Base-by-base conservation (phyloP, 2,888 invertebrate species). In the Chironomus riparius region DNA sequence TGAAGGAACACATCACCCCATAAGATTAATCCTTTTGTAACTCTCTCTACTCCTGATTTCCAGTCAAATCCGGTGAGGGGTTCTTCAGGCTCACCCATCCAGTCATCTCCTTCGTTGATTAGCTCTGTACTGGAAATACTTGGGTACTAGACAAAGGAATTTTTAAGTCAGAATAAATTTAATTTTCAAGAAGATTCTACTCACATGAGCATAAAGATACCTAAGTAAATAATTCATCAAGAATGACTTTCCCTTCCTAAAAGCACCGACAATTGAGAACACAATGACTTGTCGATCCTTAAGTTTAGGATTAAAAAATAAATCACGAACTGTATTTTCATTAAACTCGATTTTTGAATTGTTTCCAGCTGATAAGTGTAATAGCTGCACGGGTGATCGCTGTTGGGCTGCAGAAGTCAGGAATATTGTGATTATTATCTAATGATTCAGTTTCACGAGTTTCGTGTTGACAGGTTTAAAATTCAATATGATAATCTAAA, bases 201-300 rank as follows among this genome's bases (percentile, higher is more conserved):
- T 24, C 22, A 77, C 77, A 71, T 77, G 48, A 50, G 76, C 75
- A 68, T 77, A 75, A 69, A 77, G 65, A 62, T 77, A 77, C 12
- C 71, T 62, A 18, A 77, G 38, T n/a, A 76, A 28, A 28, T 76
- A 77, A 24, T 77, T 76, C 47, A 77, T 61, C 10, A 77, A 47
- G 50, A 77, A 77, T 47, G 74, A 74, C 72, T 77, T 77, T 13
- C 77, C 77, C 65, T 77, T 75, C 12, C 77, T 48, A 38, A 77
- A 76, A 2, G 77, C 76, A 6, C 77, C 77, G 13, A 75, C 75
- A 48, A 77, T 76, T 15, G 77, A 77, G 15, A 77, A 56, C 10
- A 77, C 48, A 24, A 77, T 72, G 2, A 77, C 68, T 7, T 65
- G 62, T 15, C 74, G n/a, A 13, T 48, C 74, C 22, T 47, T 28